Conservation (phyloP, 2,797 vertebrate genomes). For the Ptychadena robeensis region DNA sequence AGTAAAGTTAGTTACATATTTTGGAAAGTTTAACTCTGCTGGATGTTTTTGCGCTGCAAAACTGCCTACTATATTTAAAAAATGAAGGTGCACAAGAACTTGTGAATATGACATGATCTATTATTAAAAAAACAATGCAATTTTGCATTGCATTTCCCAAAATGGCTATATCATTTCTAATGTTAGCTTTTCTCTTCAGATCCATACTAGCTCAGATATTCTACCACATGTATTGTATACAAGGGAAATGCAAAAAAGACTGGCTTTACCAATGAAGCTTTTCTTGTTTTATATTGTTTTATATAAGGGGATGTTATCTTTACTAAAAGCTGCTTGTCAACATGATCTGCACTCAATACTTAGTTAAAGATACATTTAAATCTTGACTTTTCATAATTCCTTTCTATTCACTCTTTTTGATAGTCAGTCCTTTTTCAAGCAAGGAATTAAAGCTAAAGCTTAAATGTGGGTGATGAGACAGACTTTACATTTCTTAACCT, state of each 20-base stretch:
- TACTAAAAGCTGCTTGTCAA: too few relatives aligned
- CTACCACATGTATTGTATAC: constrained; percentile 24
- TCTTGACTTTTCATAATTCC: too few relatives aligned
- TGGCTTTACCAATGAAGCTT: constrained; percentile 15
- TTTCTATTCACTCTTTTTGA: too few relatives aligned
- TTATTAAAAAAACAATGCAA: constrained; percentile 55
- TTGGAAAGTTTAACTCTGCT: constrained; percentile 9
- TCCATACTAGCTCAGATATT: constrained; percentile 46
- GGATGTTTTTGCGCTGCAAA: constrained; percentile 12
- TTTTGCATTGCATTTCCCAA: constrained; percentile 50
- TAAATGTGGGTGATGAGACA: too few relatives aligned
- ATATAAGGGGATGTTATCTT: too few relatives aligned
- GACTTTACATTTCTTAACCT: too few relatives aligned
- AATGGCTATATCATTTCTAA: constrained; percentile 55
- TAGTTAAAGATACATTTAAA: too few relatives aligned
- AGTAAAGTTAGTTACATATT: not conserved
- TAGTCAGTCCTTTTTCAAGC: too few relatives aligned
- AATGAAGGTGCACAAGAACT: constrained; percentile 39
- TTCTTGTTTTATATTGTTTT: not conserved
- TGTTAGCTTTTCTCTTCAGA: constrained; percentile 37
- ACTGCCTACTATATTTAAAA: not conserved
- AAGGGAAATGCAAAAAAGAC: constrained; percentile 16
- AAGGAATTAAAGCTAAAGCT: too few relatives aligned
- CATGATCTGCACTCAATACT: too few relatives aligned
- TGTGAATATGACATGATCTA: constrained; percentile 44